phyloP scores from a whole-genome alignment of 2,113 vertebrate genomes.

The Plecotus auritus region DNA sequence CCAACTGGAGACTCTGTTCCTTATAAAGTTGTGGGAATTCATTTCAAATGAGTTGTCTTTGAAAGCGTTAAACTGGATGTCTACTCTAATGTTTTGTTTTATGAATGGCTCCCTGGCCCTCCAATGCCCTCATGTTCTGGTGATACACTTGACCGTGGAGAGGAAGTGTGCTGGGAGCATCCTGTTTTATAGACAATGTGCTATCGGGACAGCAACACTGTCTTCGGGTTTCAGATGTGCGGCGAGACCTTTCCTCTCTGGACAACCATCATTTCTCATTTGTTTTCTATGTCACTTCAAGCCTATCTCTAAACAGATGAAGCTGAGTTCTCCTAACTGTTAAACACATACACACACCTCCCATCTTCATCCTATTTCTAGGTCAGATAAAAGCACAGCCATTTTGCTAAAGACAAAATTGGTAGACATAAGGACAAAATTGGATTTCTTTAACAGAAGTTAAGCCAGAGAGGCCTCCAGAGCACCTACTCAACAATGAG shows the following conservation, averaged over 20 bases:
- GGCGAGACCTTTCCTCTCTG: not conserved
- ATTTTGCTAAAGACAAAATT: not conserved
- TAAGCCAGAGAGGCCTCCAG: not conserved
- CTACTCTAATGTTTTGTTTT: not conserved
- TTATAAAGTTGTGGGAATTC: not conserved
- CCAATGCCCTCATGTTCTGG: not conserved
- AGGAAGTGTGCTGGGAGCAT: not conserved
- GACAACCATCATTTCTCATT: not conserved
- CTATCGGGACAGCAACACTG: not conserved
- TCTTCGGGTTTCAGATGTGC: not conserved
- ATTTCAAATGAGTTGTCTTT: not conserved
- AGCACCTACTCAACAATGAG: not conserved
- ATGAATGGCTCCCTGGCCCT: not conserved
- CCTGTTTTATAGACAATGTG: not conserved
- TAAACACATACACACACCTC: not conserved
- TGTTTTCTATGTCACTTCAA: not conserved
- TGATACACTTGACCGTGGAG: not conserved
- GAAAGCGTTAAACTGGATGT: not conserved
- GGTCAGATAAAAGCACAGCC: not conserved
- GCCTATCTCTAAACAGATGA: not conserved
- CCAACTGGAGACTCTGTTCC: not conserved
- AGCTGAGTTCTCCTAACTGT: not conserved
- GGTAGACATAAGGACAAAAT: slow-evolving; percentile 9
- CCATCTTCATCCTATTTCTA: not conserved
- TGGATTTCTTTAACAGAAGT: not conserved